Percentiles rank a stretch among this genome's conserved stretches.
Conservation (phyloP, 53 echinoderm and acorn worm species). For the Paracentrotus lividus region DNA sequence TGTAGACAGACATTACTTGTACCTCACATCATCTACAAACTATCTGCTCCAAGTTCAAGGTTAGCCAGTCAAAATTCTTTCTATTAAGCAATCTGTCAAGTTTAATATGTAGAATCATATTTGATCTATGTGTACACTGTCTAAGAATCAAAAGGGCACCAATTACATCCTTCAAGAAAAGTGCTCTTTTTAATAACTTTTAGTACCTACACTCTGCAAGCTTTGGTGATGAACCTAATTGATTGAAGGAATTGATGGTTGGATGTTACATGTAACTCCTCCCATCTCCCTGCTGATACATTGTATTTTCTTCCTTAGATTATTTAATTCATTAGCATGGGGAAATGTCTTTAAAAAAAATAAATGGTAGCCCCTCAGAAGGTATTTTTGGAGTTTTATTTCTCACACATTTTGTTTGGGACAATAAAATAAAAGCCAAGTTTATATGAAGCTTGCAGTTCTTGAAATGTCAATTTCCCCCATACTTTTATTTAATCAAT, state of each 20-base stretch:
- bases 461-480: not conserved
- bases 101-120: not conserved
- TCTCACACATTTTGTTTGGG: too few relatives aligned
- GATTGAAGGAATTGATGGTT: not conserved
- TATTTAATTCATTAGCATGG: too few relatives aligned
- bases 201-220: too few relatives aligned
- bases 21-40: not conserved
- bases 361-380: too few relatives aligned
- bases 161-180: too few relatives aligned
- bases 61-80: not conserved
- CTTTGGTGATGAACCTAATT: too few relatives aligned
- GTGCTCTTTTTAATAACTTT: too few relatives aligned
- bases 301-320: too few relatives aligned
- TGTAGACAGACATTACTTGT: not conserved
- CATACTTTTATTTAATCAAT: not conserved
- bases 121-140: not conserved
- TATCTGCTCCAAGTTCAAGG: not conserved
- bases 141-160: too few relatives aligned
- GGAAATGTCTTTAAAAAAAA: too few relatives aligned
- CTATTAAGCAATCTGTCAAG: not conserved
- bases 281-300: not conserved
- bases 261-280: too few relatives aligned
- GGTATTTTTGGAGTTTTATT: not conserved
- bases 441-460: not conserved
- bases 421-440: not conserved